phyloP scores from a whole-genome alignment of 1,140 invertebrate species.

The Chymomyza costata region DNA sequence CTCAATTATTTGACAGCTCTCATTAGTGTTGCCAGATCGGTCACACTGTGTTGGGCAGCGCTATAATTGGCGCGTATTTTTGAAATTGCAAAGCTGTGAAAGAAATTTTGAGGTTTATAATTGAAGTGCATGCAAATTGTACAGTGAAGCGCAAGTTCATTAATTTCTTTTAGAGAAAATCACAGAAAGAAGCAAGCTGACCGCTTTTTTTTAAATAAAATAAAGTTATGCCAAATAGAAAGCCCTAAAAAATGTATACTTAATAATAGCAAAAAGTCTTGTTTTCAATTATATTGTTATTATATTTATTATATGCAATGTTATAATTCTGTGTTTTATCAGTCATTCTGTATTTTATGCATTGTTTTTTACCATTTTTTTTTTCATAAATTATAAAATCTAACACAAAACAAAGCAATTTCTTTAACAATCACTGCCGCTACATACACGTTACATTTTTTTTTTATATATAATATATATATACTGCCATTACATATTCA shows the following conservation, averaged over 20 bases:
- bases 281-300: conserved; percentile 57
- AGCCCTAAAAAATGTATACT: too few relatives aligned
- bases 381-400: conserved; percentile 69
- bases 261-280: conserved; percentile 6
- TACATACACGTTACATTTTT: conserved; percentile 71
- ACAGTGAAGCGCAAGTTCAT: too few relatives aligned
- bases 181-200: too few relatives aligned
- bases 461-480: conserved; percentile 57
- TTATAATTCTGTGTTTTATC: conserved; percentile 74
- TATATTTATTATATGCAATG: conserved; percentile 72
- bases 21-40: too few relatives aligned
- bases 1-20: too few relatives aligned
- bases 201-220: too few relatives aligned
- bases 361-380: conserved; percentile 43
- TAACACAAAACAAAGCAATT: conserved; percentile 72
- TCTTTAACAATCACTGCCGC: conserved; percentile 71
- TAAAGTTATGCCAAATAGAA: neutral
- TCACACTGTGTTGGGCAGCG: too few relatives aligned
- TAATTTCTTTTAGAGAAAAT: too few relatives aligned
- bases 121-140: too few relatives aligned
- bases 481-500: conserved; percentile 50
- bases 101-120: too few relatives aligned
- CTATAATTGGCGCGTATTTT: too few relatives aligned
- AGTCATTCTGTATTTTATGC: conserved; percentile 74
- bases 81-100: too few relatives aligned